These are phyloP conservation scores for Pomatostomus ruficeps DNA, from an alignment of 2,113 vertebrate genomes.

Conservation along the genomic window DNA sequence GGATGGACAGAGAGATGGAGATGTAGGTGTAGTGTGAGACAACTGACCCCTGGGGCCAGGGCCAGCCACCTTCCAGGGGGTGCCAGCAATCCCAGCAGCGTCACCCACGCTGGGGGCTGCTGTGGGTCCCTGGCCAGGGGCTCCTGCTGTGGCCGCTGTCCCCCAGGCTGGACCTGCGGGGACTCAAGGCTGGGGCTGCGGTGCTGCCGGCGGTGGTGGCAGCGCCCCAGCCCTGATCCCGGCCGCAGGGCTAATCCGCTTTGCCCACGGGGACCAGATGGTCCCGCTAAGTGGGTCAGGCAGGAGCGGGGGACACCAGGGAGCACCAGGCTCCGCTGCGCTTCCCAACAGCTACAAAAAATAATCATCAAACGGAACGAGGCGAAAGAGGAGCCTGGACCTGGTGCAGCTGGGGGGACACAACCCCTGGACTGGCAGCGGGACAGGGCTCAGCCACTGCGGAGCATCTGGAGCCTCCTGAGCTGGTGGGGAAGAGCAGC, in stretches of 20 bases:
- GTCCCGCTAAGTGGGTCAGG: slow-evolving; percentile 1
- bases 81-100: not conserved
- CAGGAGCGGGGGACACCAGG: not conserved
- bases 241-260: not conserved
- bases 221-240: not conserved
- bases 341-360: not conserved
- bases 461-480: not conserved
- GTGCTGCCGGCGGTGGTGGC: accelerated
- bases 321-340: not conserved
- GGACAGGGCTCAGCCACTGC: accelerated
- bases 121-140: not conserved
- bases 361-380: accelerated
- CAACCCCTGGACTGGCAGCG: accelerated
- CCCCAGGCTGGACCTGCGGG: accelerated
- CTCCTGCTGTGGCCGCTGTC: not conserved
- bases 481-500: not conserved
- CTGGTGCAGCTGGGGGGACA: accelerated
- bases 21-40: not conserved
- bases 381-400: not conserved
- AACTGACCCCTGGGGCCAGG: accelerated
- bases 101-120: not conserved
- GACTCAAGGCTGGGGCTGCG: not conserved
- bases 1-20: not conserved
- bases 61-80: accelerated
- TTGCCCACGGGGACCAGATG: not conserved